Percentiles rank a stretch among this genome's conserved stretches.
phyloP scores from a whole-genome alignment of 2,888 invertebrate species.

The Metalampra italica region DNA sequence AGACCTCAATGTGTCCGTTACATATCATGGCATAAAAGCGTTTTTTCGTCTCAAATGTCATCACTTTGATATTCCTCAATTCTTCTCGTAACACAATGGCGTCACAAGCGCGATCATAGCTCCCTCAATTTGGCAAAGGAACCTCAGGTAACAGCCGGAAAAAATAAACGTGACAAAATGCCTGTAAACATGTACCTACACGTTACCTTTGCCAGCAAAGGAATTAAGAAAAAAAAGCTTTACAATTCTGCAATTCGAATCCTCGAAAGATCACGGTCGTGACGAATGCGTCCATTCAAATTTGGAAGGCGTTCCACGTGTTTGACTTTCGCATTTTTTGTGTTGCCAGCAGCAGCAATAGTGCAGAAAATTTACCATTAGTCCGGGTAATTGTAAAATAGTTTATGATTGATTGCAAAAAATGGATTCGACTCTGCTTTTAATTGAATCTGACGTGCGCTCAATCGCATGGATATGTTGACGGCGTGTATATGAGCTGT shows the following conservation, averaged over 20 bases:
- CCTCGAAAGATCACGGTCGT: slow-evolving; percentile 42
- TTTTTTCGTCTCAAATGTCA: slow-evolving; percentile 53
- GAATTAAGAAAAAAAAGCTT: slow-evolving; percentile 39
- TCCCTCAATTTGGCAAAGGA: slow-evolving; percentile 59
- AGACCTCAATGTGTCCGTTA: slow-evolving; percentile 3
- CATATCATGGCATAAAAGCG: slow-evolving; percentile 33
- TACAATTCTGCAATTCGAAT: slow-evolving; percentile 53
- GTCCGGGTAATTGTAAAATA: slow-evolving; percentile 56
- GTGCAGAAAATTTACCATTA: slow-evolving; percentile 53
- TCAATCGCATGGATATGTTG: slow-evolving; percentile 36
- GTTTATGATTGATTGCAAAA: slow-evolving; percentile 40
- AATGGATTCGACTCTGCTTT: slow-evolving; percentile 39
- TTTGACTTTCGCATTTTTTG: slow-evolving; percentile 52
- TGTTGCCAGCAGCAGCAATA: slow-evolving; percentile 57
- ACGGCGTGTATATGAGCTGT: slow-evolving; percentile 47
- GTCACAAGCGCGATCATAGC: slow-evolving; percentile 43
- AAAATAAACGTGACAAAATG: slow-evolving; percentile 77
- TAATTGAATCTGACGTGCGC: slow-evolving; percentile 49
- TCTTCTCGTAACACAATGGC: slow-evolving; percentile 42
- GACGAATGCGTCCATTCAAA: slow-evolving; percentile 54
- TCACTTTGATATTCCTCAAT: slow-evolving; percentile 57
- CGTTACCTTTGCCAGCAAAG: slow-evolving; percentile 42
- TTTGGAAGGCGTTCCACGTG: slow-evolving; percentile 64
- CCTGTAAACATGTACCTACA: slow-evolving; percentile 75
- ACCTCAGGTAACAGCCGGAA: slow-evolving; percentile 57